Conservation (phyloP, 2,113 vertebrate genomes). For the mouse (Mus musculus) region GRCm39 chr12:34225001-34225500, state of each 20-base stretch:
- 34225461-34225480: neutral
- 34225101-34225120: neutral
- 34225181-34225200: too few species aligned
- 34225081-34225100: neutral
- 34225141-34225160: neutral
- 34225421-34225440: neutral
- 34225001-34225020: neutral
- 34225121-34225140: neutral
- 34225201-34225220: too few species aligned
- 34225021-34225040: neutral
- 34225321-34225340: neutral
- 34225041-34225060: neutral
- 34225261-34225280: too few species aligned
- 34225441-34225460: constrained; percentile 12
- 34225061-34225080: too few species aligned
- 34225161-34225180: neutral
- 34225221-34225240: too few species aligned
- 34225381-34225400: neutral
- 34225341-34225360: neutral
- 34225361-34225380: neutral
- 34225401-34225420: constrained; percentile 3
- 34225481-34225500: neutral
- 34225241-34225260: too few species aligned
- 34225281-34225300: neutral
- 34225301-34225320: too few species aligned